Evolutionary conservation across 2,113 vertebrate genomes (phyloP), one percentile per base, ranked within the genome.

Genomic region (Rhipidura dahli): DNA sequence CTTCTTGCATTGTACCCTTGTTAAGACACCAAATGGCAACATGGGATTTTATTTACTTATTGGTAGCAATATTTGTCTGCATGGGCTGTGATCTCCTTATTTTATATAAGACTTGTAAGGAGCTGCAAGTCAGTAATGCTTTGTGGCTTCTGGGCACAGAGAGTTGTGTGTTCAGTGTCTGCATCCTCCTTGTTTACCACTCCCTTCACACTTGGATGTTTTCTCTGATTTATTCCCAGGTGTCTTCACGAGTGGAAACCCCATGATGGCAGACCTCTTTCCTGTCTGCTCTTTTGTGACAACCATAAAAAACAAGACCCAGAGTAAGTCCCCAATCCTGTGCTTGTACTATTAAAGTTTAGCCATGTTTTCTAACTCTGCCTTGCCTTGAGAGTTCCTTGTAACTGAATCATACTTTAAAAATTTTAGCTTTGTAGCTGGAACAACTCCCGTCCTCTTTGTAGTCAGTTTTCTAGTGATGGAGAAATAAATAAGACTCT

Each of bases 241-340:
- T 99, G 99, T 98, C 98, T 99, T 27, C 99, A 99, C 24, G 99
- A 99, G 71, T 98, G 99, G 98, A 98, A 98, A 50, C 99, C 99
- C 54, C 99, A 99, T 26, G 98, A 98, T 53, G 99, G 99, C 18
- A 97, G 98, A 11, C 99, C 99, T 49, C 98, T 99, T 31, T 99
- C 99, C 84, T 99, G 99, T 90, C 98, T 99, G 69, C 98, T 99
- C 3, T 99, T 99, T 94, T 99, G 99, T 97, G 99, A 99, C 97
- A 99, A 99, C 98, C 99, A 99, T 97, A 99, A 99, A 94, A 99
- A 99, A 66, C 99, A 99, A 97, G 99, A 99, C 90, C 99, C 99
- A 53, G 99, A 99, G 99, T 99, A 95, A 98, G 99, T 98, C 59
- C 15, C 22, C 4, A 40, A 0, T 65, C 44, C 63, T 47, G 13